Evolutionary conservation across 1,140 invertebrate genomes (phyloP).

Genomic region (Harpegnathos saltator): DNA sequence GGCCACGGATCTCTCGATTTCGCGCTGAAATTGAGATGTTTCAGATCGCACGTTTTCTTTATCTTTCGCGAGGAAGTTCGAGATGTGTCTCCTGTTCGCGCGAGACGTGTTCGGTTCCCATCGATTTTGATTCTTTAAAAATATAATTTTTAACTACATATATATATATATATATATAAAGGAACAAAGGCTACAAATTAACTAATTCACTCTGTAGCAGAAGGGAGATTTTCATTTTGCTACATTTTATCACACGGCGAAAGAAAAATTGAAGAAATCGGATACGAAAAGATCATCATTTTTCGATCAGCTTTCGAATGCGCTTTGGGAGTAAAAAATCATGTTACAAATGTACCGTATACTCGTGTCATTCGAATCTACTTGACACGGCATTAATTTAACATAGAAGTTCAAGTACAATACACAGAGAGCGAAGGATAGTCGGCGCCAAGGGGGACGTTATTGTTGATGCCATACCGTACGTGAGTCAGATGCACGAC

Average conservation of each 20-base stretch:
- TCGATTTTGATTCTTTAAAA: neutral
- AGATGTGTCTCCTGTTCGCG: neutral
- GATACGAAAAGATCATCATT: too few relatives aligned
- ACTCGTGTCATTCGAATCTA: too few relatives aligned
- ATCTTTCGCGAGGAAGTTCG: neutral
- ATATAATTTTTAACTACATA: too few relatives aligned
- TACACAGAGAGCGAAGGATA: too few relatives aligned
- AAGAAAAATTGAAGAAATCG: too few relatives aligned
- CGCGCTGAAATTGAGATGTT: constrained; percentile 4
- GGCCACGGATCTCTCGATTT: neutral
- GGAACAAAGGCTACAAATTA: neutral
- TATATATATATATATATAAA: neutral
- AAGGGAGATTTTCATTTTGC: neutral
- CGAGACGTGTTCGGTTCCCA: neutral
- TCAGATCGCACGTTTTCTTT: neutral
- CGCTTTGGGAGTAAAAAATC: too few relatives aligned
- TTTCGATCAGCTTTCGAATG: too few relatives aligned
- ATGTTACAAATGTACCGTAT: too few relatives aligned
- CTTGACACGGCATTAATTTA: too few relatives aligned
- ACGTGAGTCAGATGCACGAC: neutral
- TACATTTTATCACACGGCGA: too few relatives aligned
- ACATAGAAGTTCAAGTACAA: too few relatives aligned
- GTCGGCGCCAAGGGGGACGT: too few relatives aligned
- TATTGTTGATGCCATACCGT: neutral
- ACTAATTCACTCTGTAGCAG: neutral